phyloP scores from a whole-genome alignment of 1,140 invertebrate species.

The Stegodyphus mimosarum region DNA sequence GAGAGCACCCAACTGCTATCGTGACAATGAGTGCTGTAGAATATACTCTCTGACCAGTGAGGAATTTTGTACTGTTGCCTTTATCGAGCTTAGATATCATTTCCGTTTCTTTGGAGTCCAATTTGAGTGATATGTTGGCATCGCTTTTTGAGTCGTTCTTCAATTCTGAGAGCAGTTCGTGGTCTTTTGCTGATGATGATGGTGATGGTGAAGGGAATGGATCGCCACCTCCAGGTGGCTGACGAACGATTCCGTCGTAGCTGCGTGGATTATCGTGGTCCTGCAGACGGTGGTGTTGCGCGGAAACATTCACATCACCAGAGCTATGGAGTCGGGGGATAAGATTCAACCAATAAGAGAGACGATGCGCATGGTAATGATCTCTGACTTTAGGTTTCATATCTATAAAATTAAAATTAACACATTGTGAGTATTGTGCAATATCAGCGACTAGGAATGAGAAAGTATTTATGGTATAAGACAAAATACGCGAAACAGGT shows the following conservation, averaged over 20 bases:
- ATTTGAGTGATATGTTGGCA: conserved; percentile 4
- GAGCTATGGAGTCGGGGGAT: conserved; percentile 89
- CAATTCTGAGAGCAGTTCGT: background rate
- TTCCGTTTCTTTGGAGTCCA: conserved; percentile 15
- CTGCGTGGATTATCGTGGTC: conserved; percentile 70
- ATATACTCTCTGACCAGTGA: conserved; percentile 74
- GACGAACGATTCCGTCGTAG: conserved; percentile 69
- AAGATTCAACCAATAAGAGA: conserved; percentile 95
- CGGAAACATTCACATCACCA: conserved; percentile 77
- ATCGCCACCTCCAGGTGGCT: background rate
- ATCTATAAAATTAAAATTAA: conserved; percentile 22
- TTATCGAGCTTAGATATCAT: conserved; percentile 11
- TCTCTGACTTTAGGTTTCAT: conserved; percentile 82
- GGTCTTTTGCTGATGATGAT: background rate
- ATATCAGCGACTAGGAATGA: too few species aligned
- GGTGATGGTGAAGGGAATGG: conserved; percentile 10
- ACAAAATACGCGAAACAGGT: background rate
- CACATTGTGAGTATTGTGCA: too few species aligned
- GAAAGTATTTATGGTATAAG: too few species aligned
- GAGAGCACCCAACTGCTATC: conserved; percentile 90
- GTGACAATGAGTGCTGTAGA: conserved; percentile 90
- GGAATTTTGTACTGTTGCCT: conserved; percentile 77
- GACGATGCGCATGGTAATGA: conserved; percentile 92
- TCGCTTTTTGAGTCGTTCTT: conserved; percentile 14
- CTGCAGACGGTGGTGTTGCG: conserved; percentile 85